These are phyloP conservation scores for Myotis findleyi DNA, from an alignment of 2,797 vertebrate genomes.

Conservation along the genomic window DNA sequence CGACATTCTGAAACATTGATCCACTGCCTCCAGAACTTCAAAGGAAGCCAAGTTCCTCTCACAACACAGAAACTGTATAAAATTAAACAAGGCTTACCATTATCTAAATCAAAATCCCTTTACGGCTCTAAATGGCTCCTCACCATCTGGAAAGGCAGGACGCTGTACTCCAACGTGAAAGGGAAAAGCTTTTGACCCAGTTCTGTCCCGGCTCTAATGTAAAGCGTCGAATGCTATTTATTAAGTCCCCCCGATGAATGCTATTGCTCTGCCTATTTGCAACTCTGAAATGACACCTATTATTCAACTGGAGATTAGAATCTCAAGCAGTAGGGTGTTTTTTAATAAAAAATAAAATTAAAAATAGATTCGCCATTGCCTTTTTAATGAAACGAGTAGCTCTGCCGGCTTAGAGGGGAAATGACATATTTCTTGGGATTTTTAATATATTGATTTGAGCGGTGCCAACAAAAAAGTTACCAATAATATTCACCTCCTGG, in stretches of 20 bases:
- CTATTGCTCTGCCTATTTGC: neutral
- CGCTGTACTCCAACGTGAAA: conserved; percentile 48
- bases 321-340: conserved; percentile 64
- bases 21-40: neutral
- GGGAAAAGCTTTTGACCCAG: conserved; percentile 72
- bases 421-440: conserved; percentile 65
- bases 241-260: conserved; percentile 35
- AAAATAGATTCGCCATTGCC: conserved; percentile 77
- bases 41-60: conserved; percentile 54
- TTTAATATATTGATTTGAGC: conserved; percentile 63
- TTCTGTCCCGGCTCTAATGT: conserved; percentile 63
- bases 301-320: conserved; percentile 76
- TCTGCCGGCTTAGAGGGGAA: conserved; percentile 69
- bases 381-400: conserved; percentile 77
- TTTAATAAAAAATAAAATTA: conserved; percentile 83
- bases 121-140: conserved; percentile 57
- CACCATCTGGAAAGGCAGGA: conserved; percentile 68
- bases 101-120: conserved; percentile 74
- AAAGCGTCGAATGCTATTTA: conserved; percentile 61
- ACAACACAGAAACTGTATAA: conserved; percentile 50
- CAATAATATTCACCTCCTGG: neutral
- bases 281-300: conserved; percentile 70
- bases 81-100: conserved; percentile 66
- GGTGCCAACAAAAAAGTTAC: neutral
- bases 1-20: conserved; percentile 57